Percentiles rank a stretch among this genome's conserved stretches.
Conservation (phyloP, 2,797 vertebrate species). For the Hemibagrus guttatus region DNA sequence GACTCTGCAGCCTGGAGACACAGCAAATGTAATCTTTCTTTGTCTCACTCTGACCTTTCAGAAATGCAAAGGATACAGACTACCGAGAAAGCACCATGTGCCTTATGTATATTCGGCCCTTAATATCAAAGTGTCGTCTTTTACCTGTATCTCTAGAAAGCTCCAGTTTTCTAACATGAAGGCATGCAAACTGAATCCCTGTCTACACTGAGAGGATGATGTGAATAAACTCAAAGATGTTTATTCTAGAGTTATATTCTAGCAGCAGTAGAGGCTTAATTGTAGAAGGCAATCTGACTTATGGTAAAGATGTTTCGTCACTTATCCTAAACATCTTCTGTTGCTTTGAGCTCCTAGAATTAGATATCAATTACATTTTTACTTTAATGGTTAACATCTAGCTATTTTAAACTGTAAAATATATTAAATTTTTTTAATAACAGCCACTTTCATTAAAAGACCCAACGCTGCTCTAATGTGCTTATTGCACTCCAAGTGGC, state of each 20-base stretch:
- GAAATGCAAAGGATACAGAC: slow-evolving; percentile 62
- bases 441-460: not conserved
- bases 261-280: too few relatives aligned
- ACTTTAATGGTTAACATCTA: not conserved
- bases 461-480: not conserved
- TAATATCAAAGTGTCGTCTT: not conserved
- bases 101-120: slow-evolving; percentile 44
- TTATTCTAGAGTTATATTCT: not conserved
- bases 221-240: not conserved
- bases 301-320: not conserved
- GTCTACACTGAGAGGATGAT: not conserved
- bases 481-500: slow-evolving; percentile 17
- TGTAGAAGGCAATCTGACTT: not conserved
- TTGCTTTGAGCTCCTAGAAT: not conserved
- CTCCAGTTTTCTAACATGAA: not conserved
- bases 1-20: slow-evolving; percentile 61
- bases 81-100: slow-evolving; percentile 63
- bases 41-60: slow-evolving; percentile 54
- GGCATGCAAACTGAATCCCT: not conserved
- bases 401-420: not conserved
- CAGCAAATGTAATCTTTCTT: slow-evolving; percentile 69
- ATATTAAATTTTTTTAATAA: too few relatives aligned
- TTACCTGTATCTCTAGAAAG: not conserved
- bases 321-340: not conserved
- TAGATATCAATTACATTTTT: not conserved